Percentiles rank a stretch among this genome's conserved stretches.
Conservation (phyloP, 2,888 invertebrate genomes). For the Scaeva pyrastri region DNA sequence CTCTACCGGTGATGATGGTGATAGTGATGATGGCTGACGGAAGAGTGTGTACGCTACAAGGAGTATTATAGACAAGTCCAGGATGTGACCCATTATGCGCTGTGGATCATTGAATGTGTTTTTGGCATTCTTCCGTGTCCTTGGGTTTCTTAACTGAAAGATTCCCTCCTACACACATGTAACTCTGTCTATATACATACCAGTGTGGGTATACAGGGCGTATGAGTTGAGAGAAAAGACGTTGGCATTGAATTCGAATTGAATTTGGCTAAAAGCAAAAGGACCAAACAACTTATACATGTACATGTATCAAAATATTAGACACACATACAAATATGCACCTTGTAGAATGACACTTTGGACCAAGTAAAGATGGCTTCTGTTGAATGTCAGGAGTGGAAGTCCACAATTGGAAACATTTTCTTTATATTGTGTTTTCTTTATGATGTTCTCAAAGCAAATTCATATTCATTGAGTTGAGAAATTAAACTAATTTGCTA, state of each 20-base stretch:
- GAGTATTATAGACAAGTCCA: constrained; percentile 48
- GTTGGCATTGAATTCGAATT: not conserved
- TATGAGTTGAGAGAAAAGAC: not conserved
- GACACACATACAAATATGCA: not conserved
- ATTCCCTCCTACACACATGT: not conserved
- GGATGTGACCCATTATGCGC: constrained; percentile 71
- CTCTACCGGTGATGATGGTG: constrained; percentile 59
- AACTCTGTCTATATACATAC: too few relatives aligned
- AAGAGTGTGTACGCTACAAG: constrained; percentile 10
- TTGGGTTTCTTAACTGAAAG: constrained; percentile 16
- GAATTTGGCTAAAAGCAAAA: constrained; percentile 22
- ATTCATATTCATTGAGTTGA: too few relatives aligned
- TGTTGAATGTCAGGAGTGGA: too few relatives aligned
- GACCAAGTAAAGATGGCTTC: too few relatives aligned
- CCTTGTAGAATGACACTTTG: too few relatives aligned
- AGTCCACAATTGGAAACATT: too few relatives aligned
- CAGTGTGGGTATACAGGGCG: not conserved
- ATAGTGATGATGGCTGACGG: not conserved
- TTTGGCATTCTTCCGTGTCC: constrained; percentile 55
- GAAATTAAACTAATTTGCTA: too few relatives aligned
- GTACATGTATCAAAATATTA: too few relatives aligned
- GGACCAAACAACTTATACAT: not conserved
- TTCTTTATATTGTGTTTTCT: too few relatives aligned
- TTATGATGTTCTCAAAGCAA: too few relatives aligned
- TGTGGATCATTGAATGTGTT: constrained; percentile 72